Conservation (phyloP, 2,888 invertebrate genomes). For the Leptinotarsa peninsularis region DNA sequence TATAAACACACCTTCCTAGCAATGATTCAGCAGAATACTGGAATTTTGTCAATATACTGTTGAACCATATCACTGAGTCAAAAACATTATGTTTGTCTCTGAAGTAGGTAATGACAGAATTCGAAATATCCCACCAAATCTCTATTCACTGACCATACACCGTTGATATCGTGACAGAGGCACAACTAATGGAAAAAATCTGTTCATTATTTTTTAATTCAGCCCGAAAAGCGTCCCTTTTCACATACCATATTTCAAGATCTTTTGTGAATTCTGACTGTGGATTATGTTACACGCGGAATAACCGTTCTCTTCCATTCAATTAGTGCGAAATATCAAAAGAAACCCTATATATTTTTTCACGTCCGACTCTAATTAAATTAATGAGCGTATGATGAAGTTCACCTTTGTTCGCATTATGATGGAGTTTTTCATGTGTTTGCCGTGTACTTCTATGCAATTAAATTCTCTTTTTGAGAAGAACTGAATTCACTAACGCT, state of each 20-base stretch:
- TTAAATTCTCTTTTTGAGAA: conserved; percentile 38
- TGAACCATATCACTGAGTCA: no score
- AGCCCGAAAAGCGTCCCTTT: background rate
- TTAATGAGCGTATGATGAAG: conserved; percentile 48
- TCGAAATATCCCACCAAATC: no score
- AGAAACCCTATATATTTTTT: conserved; percentile 38
- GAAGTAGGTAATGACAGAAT: no score
- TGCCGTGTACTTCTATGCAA: conserved; percentile 37
- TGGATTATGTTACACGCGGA: conserved; percentile 33
- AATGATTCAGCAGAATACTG: no score
- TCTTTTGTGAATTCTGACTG: conserved; percentile 15
- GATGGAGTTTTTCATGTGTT: conserved; percentile 34
- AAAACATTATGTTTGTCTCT: no score
- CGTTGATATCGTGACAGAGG: background rate
- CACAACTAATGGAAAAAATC: background rate
- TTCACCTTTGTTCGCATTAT: conserved; percentile 45
- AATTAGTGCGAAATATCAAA: conserved; percentile 39
- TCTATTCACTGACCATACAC: background rate
- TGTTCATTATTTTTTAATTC: conserved; percentile 5
- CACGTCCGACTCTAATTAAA: conserved; percentile 40
- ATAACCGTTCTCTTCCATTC: conserved; percentile 34
- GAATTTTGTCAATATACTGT: no score
- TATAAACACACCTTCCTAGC: no score
- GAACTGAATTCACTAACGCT: conserved; percentile 32
- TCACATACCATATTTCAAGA: background rate